Percentiles rank a stretch among this genome's conserved stretches.
phyloP scores from a whole-genome alignment of 64 coral and sea anemone genomes.

The Montipora foliosa region DNA sequence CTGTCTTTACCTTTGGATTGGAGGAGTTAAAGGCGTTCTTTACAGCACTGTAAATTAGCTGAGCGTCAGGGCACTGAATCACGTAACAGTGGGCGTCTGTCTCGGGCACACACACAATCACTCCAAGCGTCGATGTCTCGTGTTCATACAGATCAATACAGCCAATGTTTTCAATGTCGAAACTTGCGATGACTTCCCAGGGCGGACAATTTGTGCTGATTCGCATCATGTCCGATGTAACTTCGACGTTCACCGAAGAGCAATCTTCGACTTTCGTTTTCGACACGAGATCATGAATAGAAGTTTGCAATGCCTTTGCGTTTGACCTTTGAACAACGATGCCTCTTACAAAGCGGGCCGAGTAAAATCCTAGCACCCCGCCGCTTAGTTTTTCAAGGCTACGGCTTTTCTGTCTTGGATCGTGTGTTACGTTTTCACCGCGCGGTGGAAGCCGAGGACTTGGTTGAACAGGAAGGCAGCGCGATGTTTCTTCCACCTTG shows the following conservation, averaged over 20 bases:
- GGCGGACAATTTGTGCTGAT: slow-evolving; percentile 92
- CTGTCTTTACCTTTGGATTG: slow-evolving; percentile 44
- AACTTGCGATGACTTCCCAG: slow-evolving; percentile 90
- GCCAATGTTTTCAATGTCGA: slow-evolving; percentile 79
- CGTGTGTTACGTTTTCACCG: background rate
- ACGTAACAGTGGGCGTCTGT: slow-evolving; percentile 73
- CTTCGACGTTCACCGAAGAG: slow-evolving; percentile 81
- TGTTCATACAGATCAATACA: slow-evolving; percentile 79
- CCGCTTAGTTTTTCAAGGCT: slow-evolving; percentile 29
- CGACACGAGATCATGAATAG: slow-evolving; percentile 72
- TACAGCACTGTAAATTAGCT: slow-evolving; percentile 60
- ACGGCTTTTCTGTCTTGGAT: slow-evolving; percentile 74
- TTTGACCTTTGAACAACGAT: slow-evolving; percentile 78
- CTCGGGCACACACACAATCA: slow-evolving; percentile 49
- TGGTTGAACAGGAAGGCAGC: slow-evolving; percentile 16
- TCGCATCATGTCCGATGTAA: slow-evolving; percentile 83
- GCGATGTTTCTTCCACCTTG: slow-evolving; percentile 18
- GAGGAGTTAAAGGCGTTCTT: slow-evolving; percentile 81
- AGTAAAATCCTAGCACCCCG: slow-evolving; percentile 67
- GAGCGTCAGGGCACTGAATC: slow-evolving; percentile 62
- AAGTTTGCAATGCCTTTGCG: slow-evolving; percentile 62
- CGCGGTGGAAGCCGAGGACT: slow-evolving; percentile 38
- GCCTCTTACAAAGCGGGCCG: slow-evolving; percentile 70
- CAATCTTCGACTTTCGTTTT: slow-evolving; percentile 64
- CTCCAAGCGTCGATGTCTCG: slow-evolving; percentile 52